Percentiles rank a stretch among this genome's conserved stretches.
Evolutionary conservation across 2,113 vertebrate species (phyloP).

Genomic region (Gyps fulvus): DNA sequence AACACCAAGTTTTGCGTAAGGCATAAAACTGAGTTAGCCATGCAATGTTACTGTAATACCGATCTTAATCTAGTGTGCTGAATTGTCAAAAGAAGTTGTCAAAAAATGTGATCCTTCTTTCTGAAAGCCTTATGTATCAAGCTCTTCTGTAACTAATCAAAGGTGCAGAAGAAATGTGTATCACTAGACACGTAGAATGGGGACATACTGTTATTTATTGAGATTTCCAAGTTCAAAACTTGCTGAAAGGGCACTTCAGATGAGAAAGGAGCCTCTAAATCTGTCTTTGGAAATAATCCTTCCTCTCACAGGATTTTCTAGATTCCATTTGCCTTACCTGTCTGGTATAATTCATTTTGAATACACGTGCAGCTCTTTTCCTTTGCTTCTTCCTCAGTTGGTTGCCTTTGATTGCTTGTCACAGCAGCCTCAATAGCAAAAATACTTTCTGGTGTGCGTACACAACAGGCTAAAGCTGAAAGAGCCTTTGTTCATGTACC

Average conservation of each 20-base stretch:
- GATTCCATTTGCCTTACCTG: neutral
- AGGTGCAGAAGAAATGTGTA: neutral
- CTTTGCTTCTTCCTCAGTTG: neutral
- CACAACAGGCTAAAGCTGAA: constrained; percentile 20
- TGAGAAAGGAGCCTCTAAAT: neutral
- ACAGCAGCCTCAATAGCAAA: neutral
- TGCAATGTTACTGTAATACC: neutral
- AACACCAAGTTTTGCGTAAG: neutral
- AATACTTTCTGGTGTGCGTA: neutral
- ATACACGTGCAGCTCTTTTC: neutral
- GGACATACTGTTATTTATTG: neutral
- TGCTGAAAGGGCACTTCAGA: neutral
- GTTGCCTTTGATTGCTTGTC: neutral
- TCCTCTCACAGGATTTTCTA: neutral
- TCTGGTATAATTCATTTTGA: neutral
- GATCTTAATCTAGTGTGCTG: neutral
- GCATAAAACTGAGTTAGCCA: neutral
- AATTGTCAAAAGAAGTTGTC: neutral
- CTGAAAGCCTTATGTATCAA: neutral
- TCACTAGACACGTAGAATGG: neutral
- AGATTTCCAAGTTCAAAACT: neutral
- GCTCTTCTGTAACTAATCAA: neutral
- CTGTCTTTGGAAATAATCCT: neutral
- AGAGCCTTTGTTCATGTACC: constrained; percentile 42
- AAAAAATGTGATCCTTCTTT: neutral